Evolutionary conservation across 2,113 vertebrate genomes (phyloP), one percentile per base, ranked within the genome.

Genomic region (Fukomys damarensis): DNA sequence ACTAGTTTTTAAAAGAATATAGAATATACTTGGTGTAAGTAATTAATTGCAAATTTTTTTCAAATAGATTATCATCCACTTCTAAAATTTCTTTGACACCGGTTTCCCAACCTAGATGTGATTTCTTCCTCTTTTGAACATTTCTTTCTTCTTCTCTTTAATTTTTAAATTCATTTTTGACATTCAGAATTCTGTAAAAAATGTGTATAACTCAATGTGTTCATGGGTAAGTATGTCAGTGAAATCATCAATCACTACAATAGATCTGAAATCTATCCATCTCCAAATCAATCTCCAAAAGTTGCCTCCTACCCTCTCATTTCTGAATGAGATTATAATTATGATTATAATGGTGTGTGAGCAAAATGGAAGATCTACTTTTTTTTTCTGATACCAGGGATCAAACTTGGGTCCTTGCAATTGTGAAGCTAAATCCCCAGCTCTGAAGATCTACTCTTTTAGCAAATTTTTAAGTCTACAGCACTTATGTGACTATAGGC

Each of bases 1-100:
- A 38, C 7, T 61, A 7, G 35, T 54, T 84, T 97, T 92, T 56
- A 24, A 89, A 72, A 89, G 19, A 84, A 65, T 91, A 90, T 54
- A 77, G 30, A 92, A 65, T 52, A 59, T 54, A 61, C 5, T 41
- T n/a, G 17, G 24, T 72, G 17, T 49, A 76, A 41, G 43, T 77
- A 46, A 41, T 4, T 41, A 59, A 30, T 28, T 88, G 30, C 9
- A 49, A 32, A 61, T 86, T 68, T 68, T 49, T 94, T 4, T 22
- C 8, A n/a, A 79, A 58, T 41, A 38, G 30, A 1, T 76, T 76
- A 38, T 54, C 16, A 41, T 72, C 14, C 52, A 5, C 19, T 10
- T 59, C 43, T 80, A 26, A 7, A 77, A 59, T 58, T 74, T 89
- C 8, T 12, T 3, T 38, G 13, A 43, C 6, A 81, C 24, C 46